phyloP scores from a whole-genome alignment of 2,113 vertebrate species.

The Antechinus stuartii region DNA sequence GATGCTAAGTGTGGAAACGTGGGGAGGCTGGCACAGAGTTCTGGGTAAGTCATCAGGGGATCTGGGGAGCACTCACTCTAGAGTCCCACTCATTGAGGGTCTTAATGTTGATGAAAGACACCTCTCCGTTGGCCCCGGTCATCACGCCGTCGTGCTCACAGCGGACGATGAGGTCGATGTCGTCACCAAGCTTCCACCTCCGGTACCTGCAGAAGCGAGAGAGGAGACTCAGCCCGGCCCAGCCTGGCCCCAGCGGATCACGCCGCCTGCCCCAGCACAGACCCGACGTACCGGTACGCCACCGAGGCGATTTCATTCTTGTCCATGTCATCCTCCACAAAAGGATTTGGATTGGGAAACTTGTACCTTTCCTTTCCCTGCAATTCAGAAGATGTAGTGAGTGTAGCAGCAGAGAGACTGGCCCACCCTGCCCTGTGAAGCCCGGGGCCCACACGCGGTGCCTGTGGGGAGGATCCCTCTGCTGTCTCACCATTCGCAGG shows the following conservation, averaged over 20 bases:
- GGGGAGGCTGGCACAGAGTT: too few relatives aligned
- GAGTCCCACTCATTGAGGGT: constrained; percentile 99
- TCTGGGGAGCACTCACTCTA: constrained; percentile 85
- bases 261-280: background rate
- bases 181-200: constrained; percentile 98
- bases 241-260: too few relatives aligned
- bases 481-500: constrained; percentile 89
- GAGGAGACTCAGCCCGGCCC: background rate
- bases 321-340: constrained; percentile 98
- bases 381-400: background rate
- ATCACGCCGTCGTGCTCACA: constrained; percentile 98
- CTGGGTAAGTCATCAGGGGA: accelerated
- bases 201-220: constrained; percentile 89
- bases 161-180: constrained; percentile 98
- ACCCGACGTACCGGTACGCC: constrained; percentile 90
- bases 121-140: constrained; percentile 97
- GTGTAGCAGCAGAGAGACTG: background rate
- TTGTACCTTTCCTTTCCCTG: constrained; percentile 95
- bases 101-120: constrained; percentile 99
- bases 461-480: background rate
- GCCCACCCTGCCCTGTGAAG: background rate
- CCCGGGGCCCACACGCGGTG: background rate
- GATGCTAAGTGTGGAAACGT: background rate
- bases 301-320: constrained; percentile 98
- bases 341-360: constrained; percentile 95